phyloP scores from a whole-genome alignment of 2,797 vertebrate genomes.

The Cyclura pinguis region DNA sequence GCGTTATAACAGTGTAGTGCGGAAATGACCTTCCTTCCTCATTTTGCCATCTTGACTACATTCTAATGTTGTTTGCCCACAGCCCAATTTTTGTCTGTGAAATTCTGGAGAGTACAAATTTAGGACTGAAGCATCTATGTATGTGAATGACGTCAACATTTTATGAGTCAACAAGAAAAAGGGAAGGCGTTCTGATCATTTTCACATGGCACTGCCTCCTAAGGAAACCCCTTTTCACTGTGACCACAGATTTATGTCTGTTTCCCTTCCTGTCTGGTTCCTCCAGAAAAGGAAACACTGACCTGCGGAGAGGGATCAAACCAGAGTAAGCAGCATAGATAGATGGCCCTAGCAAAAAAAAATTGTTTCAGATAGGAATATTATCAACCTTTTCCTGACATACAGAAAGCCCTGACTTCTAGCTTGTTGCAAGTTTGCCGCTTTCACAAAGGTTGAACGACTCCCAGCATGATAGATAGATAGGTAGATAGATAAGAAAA shows the following conservation, averaged over 20 bases:
- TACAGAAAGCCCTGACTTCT: constrained; percentile 48
- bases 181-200: rapidly evolving
- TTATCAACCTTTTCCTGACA: constrained; percentile 19
- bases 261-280: constrained; percentile 43
- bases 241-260: constrained; percentile 42
- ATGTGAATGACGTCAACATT: background rate
- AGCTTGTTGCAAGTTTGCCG: constrained; percentile 34
- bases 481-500: constrained; percentile 32
- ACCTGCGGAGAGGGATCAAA: constrained; percentile 1
- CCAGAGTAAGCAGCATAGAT: constrained; percentile 27
- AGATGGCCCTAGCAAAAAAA: constrained; percentile 24
- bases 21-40: no score
- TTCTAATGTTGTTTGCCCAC: no score
- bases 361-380: constrained; percentile 42
- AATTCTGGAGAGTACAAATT: background rate
- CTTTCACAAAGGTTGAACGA: constrained; percentile 39
- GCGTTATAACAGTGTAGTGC: no score
- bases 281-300: constrained; percentile 1
- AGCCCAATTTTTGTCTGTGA: no score
- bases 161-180: background rate
- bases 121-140: background rate
- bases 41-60: no score
- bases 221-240: constrained; percentile 45
- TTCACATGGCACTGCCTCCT: constrained; percentile 26
- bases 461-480: constrained; percentile 14